Percentiles rank a stretch among this genome's conserved stretches.
These are phyloP conservation scores for Emys orbicularis DNA, from an alignment of 2,797 vertebrate genomes.

Conservation along the genomic window DNA sequence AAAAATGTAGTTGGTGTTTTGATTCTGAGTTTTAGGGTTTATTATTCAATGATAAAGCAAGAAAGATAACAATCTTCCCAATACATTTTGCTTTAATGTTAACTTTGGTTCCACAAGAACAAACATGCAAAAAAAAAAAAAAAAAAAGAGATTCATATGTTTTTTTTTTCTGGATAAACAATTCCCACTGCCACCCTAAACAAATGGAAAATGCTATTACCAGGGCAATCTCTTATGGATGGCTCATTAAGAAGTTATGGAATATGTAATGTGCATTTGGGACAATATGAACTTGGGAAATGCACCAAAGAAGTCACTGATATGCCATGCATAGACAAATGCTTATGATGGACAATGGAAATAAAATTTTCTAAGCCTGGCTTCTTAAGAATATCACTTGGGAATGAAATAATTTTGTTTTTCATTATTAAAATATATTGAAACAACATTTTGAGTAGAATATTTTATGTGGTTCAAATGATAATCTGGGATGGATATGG, in stretches of 20 bases:
- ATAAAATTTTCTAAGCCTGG: background rate
- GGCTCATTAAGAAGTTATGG: background rate
- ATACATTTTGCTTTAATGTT: background rate
- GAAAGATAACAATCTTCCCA: background rate
- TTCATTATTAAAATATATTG: background rate
- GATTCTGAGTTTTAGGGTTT: background rate
- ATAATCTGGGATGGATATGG: background rate
- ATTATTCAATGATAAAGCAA: background rate
- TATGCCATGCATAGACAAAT: background rate
- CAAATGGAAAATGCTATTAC: background rate
- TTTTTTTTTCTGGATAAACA: background rate
- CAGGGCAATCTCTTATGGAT: background rate
- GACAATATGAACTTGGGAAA: background rate
- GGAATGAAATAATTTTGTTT: background rate
- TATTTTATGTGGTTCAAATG: slow-evolving; percentile 21
- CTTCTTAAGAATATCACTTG: background rate
- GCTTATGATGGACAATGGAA: background rate
- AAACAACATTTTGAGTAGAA: background rate
- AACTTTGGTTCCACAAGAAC: background rate
- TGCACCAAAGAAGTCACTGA: background rate
- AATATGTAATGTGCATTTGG: background rate
- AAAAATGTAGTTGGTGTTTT: background rate
- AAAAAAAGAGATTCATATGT: background rate
- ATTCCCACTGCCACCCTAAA: background rate
- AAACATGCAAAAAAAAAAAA: background rate